phyloP scores from a whole-genome alignment of 2,113 vertebrate genomes.

The Girardinichthys multiradiatus region DNA sequence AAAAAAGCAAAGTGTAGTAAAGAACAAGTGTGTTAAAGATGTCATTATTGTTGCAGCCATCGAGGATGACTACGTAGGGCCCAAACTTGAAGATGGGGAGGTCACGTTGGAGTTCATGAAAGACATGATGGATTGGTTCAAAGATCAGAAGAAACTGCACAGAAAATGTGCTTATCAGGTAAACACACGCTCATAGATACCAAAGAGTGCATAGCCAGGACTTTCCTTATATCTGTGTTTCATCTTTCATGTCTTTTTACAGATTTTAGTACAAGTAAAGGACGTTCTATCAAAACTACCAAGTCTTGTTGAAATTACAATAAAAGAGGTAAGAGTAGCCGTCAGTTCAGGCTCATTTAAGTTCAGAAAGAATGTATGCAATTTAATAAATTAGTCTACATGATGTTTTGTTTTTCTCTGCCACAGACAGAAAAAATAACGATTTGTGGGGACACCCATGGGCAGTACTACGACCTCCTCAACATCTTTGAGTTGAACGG shows the following conservation, averaged over 20 bases:
- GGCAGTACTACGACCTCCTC: slow-evolving; percentile 94
- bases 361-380: neutral
- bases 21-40: neutral
- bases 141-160: slow-evolving; percentile 94
- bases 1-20: no score
- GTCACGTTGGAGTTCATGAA: slow-evolving; percentile 91
- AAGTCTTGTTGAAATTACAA: slow-evolving; percentile 88
- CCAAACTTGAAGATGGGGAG: slow-evolving; percentile 89
- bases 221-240: neutral
- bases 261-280: slow-evolving; percentile 95
- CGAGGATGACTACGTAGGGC: slow-evolving; percentile 91
- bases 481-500: slow-evolving; percentile 95
- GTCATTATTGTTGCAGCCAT: slow-evolving; percentile 80
- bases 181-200: neutral
- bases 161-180: slow-evolving; percentile 97
- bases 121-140: slow-evolving; percentile 94
- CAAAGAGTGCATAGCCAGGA: fast-evolving
- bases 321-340: slow-evolving; percentile 85
- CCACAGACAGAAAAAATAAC: slow-evolving; percentile 91
- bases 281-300: slow-evolving; percentile 91
- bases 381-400: neutral
- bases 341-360: neutral
- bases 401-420: slow-evolving; percentile 48
- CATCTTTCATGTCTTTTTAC: slow-evolving; percentile 26
- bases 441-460: slow-evolving; percentile 95